Evolutionary conservation across 2,888 invertebrate species (phyloP).

Genomic region (Litoditis marina): DNA sequence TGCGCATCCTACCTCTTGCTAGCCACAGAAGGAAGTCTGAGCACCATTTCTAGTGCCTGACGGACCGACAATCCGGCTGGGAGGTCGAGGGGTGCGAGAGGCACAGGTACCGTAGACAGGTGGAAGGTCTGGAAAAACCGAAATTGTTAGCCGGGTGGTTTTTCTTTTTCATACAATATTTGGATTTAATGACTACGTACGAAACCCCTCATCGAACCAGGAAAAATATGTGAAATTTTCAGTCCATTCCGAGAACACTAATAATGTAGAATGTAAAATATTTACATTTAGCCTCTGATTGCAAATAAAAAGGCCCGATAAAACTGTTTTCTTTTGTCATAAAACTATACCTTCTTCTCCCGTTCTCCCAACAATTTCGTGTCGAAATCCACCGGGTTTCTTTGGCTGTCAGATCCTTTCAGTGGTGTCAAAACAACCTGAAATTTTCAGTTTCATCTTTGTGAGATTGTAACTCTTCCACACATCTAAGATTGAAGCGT

Average conservation of each 20-base stretch:
- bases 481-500: too few relatives aligned
- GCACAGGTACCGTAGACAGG: slow-evolving; percentile 65
- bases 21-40: slow-evolving; percentile 81
- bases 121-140: slow-evolving; percentile 71
- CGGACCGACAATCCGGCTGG: slow-evolving; percentile 70
- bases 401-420: too few relatives aligned
- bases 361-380: slow-evolving; percentile 41
- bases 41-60: slow-evolving; percentile 75
- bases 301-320: background rate
- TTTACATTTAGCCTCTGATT: too few relatives aligned
- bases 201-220: too few relatives aligned
- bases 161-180: too few relatives aligned
- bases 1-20: slow-evolving; percentile 73
- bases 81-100: slow-evolving; percentile 61
- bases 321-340: background rate
- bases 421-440: background rate
- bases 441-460: too few relatives aligned
- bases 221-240: background rate
- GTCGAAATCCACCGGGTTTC: slow-evolving; percentile 46
- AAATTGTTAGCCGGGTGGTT: too few relatives aligned
- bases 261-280: too few relatives aligned
- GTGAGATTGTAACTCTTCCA: too few relatives aligned
- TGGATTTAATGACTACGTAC: too few relatives aligned
- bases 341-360: slow-evolving; percentile 65
- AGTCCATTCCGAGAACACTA: too few relatives aligned